phyloP scores from a whole-genome alignment of 2,113 vertebrate species.

The Tichodroma muraria region DNA sequence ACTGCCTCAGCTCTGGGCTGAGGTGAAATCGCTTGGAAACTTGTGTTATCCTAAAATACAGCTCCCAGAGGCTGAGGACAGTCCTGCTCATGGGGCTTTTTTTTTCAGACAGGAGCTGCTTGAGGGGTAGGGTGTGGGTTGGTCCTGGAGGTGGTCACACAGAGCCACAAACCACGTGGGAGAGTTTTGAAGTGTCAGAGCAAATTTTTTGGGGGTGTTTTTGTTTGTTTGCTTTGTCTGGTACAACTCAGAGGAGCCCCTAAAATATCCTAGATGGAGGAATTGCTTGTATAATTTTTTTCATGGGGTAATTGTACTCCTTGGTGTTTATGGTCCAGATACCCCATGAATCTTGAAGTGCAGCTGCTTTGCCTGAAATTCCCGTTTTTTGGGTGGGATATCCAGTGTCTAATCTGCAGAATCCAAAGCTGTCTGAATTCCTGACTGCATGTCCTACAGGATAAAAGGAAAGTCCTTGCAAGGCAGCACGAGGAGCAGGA shows the following conservation, averaged over 20 bases:
- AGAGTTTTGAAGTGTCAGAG: neutral
- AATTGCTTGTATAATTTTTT: neutral
- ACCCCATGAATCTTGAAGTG: neutral
- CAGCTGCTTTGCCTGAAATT: neutral
- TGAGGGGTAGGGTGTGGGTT: neutral
- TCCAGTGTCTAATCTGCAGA: neutral
- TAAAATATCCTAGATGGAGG: neutral
- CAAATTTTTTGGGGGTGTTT: neutral
- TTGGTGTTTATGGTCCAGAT: neutral
- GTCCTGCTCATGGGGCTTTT: neutral
- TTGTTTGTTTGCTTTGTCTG: neutral
- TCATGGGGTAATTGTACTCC: neutral
- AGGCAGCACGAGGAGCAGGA: neutral
- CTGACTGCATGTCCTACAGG: neutral
- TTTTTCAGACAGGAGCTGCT: neutral
- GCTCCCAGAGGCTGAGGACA: neutral
- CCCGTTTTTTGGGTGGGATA: rapidly evolving
- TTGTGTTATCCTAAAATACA: neutral
- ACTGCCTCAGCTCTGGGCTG: neutral
- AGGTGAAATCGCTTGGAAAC: neutral
- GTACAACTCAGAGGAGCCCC: neutral
- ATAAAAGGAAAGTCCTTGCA: neutral
- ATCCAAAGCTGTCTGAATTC: neutral
- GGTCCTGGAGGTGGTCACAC: neutral
- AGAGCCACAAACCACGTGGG: neutral